phyloP scores from a whole-genome alignment of 2,888 invertebrate genomes.

The Boloria selene region DNA sequence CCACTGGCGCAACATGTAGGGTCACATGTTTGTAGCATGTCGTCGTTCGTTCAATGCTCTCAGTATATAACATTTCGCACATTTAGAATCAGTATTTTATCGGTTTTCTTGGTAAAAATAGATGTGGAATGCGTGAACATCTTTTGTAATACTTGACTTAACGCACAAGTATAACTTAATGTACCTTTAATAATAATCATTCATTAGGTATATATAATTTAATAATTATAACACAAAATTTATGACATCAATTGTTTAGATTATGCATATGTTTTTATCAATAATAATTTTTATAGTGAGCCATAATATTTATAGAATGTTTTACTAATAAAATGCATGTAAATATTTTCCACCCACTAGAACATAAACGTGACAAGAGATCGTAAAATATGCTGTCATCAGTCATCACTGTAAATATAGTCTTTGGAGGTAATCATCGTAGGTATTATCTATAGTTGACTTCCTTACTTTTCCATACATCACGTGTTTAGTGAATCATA shows the following conservation, averaged over 20 bases:
- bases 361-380: slow-evolving; percentile 17
- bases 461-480: slow-evolving; percentile 1
- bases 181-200: too few species aligned
- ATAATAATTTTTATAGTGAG: neutral
- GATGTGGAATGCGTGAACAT: slow-evolving; percentile 8
- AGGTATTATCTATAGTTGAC: slow-evolving; percentile 17
- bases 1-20: too few species aligned
- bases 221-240: too few species aligned
- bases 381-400: slow-evolving; percentile 23
- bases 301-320: neutral
- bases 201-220: too few species aligned
- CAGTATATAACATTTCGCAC: too few species aligned
- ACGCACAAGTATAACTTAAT: neutral
- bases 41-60: too few species aligned
- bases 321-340: slow-evolving; percentile 4
- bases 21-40: too few species aligned
- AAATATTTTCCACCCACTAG: slow-evolving; percentile 16
- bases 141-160: slow-evolving; percentile 2
- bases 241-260: too few species aligned
- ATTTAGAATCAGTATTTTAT: too few species aligned
- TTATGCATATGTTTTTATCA: too few species aligned
- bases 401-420: slow-evolving; percentile 29
- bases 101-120: neutral
- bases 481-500: slow-evolving; percentile 10
- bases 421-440: slow-evolving; percentile 9